Conservation (phyloP, 1,140 invertebrate species). For the Zaprionus africanus region DNA sequence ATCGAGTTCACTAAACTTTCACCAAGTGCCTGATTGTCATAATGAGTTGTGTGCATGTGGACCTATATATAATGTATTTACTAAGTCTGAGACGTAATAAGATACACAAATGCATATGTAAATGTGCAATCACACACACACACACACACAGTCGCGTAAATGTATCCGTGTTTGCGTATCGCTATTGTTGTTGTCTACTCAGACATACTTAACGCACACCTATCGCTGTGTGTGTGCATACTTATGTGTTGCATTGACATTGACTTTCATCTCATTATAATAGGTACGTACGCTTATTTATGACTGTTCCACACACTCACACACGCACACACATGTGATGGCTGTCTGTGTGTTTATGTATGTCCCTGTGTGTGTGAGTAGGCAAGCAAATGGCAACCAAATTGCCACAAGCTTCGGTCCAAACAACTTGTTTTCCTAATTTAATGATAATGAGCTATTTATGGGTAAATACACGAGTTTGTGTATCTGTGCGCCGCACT, state of each 20-base stretch:
- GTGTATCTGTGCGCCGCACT: conserved; percentile 21
- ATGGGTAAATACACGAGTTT: conserved; percentile 62
- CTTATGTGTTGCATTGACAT: conserved; percentile 67
- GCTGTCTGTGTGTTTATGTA: conserved; percentile 1
- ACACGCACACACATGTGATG: background rate
- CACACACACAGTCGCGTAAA: conserved; percentile 6
- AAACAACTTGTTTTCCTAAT: conserved; percentile 79
- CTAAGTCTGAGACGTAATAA: conserved; percentile 6
- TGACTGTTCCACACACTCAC: conserved; percentile 50
- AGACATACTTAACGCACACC: conserved; percentile 25
- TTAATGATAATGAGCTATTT: conserved; percentile 81
- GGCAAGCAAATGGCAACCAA: conserved; percentile 51
- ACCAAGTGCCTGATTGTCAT: conserved; percentile 31
- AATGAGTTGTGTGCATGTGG: conserved; percentile 39
- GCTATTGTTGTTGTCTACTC: conserved; percentile 22
- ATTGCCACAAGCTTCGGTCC: conserved; percentile 59
- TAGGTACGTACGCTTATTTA: conserved; percentile 69
- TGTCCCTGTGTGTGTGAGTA: conserved; percentile 33
- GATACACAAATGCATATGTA: conserved; percentile 17
- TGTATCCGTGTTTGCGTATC: conserved; percentile 12
- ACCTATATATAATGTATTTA: conserved; percentile 32
- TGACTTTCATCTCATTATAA: conserved; percentile 80
- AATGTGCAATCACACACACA: conserved; percentile 1
- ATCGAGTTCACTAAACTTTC: conserved; percentile 62
- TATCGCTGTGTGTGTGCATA: conserved; percentile 21